These are phyloP conservation scores for Sinocyclocheilus maitianheensis DNA, from an alignment of 2,113 vertebrate genomes.

Conservation along the genomic window DNA sequence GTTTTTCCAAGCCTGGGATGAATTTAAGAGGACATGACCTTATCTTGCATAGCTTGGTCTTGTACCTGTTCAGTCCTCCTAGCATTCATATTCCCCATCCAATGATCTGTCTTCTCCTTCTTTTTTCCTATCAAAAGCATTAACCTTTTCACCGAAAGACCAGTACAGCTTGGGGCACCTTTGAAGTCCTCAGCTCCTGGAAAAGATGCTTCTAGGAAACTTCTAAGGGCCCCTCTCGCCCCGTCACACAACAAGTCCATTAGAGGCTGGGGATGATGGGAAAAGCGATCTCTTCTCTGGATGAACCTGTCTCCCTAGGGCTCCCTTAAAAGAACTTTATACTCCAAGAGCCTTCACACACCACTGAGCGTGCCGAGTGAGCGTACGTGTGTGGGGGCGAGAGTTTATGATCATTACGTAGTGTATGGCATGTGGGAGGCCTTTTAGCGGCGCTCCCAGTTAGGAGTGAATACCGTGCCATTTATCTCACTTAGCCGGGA, in stretches of 20 bases:
- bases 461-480: constrained; percentile 35
- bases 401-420: constrained; percentile 43
- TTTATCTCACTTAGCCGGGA: constrained; percentile 52
- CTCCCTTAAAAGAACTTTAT: constrained; percentile 56
- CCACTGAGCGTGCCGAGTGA: background rate
- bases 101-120: constrained; percentile 55
- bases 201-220: constrained; percentile 54
- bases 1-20: constrained; percentile 18
- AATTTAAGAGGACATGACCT: constrained; percentile 48
- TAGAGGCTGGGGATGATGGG: constrained; percentile 34
- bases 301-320: constrained; percentile 35
- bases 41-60: constrained; percentile 38
- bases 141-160: constrained; percentile 67
- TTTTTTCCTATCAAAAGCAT: constrained; percentile 53
- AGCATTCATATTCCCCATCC: constrained; percentile 51
- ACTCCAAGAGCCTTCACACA: constrained; percentile 39
- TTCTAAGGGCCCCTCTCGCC: constrained; percentile 29
- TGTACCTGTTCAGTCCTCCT: constrained; percentile 14
- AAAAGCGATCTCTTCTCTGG: constrained; percentile 42
- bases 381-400: background rate
- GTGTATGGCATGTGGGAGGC: constrained; percentile 22
- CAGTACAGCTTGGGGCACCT: constrained; percentile 49
- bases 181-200: constrained; percentile 54
- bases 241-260: constrained; percentile 51
- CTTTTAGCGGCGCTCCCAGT: constrained; percentile 40